Evolutionary conservation across 2,797 vertebrate genomes (phyloP).

Genomic region (Enteromius argenteus): DNA sequence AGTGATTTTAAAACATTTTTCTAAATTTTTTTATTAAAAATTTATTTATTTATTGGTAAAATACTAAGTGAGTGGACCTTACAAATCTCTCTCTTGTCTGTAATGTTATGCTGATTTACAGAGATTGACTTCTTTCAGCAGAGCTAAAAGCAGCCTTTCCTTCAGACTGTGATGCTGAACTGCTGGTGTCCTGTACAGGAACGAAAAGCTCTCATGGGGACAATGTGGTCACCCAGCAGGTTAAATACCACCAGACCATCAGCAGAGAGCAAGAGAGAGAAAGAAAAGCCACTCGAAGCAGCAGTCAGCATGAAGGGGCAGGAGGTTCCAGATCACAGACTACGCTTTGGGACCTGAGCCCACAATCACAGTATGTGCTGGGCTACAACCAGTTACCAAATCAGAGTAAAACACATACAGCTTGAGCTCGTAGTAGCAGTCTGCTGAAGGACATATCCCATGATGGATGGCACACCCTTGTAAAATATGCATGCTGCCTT

Average conservation of each 20-base stretch:
- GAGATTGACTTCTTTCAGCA: neutral
- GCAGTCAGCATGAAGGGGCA: constrained; percentile 6
- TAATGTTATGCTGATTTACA: constrained; percentile 1
- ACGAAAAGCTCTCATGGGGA: constrained; percentile 26
- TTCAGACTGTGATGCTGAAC: neutral
- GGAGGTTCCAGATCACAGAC: constrained; percentile 27
- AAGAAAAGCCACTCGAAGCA: constrained; percentile 15
- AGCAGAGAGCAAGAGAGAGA: constrained; percentile 23
- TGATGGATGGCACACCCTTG: constrained; percentile 47
- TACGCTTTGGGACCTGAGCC: constrained; percentile 26
- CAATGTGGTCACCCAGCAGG: constrained; percentile 23
- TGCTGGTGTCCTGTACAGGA: constrained; percentile 28
- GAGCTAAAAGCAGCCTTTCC: neutral
- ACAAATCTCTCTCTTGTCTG: neutral
- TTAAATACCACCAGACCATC: constrained; percentile 23
- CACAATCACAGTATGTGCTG: constrained; percentile 43
- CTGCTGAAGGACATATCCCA: constrained; percentile 33
- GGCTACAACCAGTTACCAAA: constrained; percentile 43
- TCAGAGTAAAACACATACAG: constrained; percentile 39
- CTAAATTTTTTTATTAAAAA: neutral
- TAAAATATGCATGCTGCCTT: constrained; percentile 42
- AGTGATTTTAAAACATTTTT: neutral
- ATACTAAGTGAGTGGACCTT: neutral
- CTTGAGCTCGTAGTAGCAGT: constrained; percentile 30
- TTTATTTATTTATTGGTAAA: neutral